phyloP scores from a whole-genome alignment of 2,797 vertebrate genomes.

The Anableps anableps region DNA sequence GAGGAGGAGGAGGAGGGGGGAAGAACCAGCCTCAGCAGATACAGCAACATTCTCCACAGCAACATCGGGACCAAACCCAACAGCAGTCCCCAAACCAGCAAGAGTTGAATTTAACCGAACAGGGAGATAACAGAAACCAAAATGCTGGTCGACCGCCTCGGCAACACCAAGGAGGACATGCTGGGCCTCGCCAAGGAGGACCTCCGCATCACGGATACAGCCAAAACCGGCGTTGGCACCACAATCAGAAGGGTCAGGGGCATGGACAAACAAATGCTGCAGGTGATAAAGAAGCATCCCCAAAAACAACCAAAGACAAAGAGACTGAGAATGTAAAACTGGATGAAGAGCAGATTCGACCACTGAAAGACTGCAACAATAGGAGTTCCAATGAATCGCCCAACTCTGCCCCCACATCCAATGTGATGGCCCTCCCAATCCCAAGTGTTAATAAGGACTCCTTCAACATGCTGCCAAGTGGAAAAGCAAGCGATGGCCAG shows the following conservation, averaged over 20 bases:
- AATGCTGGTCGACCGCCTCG: constrained; percentile 82
- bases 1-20: constrained; percentile 70
- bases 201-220: constrained; percentile 90
- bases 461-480: constrained; percentile 35
- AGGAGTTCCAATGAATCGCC: constrained; percentile 55
- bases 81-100: constrained; percentile 84
- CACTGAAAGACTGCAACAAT: constrained; percentile 41
- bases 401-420: constrained; percentile 39
- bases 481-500: constrained; percentile 45
- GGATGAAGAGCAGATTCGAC: constrained; percentile 78
- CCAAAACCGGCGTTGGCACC: constrained; percentile 96
- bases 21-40: constrained; percentile 70
- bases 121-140: constrained; percentile 83
- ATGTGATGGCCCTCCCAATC: constrained; percentile 29
- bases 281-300: constrained; percentile 66
- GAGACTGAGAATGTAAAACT: constrained; percentile 86
- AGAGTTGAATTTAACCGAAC: constrained; percentile 81
- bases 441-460: constrained; percentile 45
- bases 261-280: constrained; percentile 54
- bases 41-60: constrained; percentile 79
- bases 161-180: constrained; percentile 86
- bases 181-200: constrained; percentile 83
- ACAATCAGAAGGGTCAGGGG: constrained; percentile 85
- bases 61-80: constrained; percentile 79
- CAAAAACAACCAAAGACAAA: constrained; percentile 90